phyloP scores from a whole-genome alignment of 2,888 invertebrate species.

The Mythimna loreyi region DNA sequence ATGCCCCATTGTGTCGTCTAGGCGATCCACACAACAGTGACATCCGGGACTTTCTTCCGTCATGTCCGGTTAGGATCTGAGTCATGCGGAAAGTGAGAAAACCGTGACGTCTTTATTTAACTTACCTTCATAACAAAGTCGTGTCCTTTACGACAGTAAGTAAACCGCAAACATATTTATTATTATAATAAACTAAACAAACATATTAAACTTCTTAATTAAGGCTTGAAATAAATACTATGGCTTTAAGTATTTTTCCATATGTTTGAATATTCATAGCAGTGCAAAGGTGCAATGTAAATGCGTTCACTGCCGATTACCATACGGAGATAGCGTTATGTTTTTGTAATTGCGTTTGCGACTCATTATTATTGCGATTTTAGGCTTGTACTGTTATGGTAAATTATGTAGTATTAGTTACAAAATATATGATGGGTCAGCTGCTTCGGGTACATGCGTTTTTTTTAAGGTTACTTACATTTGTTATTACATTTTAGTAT shows the following conservation, averaged over 20 bases:
- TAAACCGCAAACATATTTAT: neutral
- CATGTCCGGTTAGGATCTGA: no score
- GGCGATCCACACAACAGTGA: no score
- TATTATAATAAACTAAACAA: slow-evolving; percentile 11
- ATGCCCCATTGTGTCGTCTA: no score
- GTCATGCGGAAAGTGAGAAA: no score
- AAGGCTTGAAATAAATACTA: slow-evolving; percentile 29
- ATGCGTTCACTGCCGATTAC: slow-evolving; percentile 54
- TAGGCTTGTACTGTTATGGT: slow-evolving; percentile 29
- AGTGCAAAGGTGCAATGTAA: slow-evolving; percentile 58
- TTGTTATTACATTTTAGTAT: no score
- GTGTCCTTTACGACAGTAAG: neutral
- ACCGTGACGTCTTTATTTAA: no score
- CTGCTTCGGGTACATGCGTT: slow-evolving; percentile 14
- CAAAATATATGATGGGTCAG: slow-evolving; percentile 18
- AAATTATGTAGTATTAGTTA: slow-evolving; percentile 3
- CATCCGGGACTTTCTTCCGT: no score
- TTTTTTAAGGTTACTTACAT: no score
- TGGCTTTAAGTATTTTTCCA: slow-evolving; percentile 34
- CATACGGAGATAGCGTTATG: slow-evolving; percentile 53
- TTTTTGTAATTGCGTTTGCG: slow-evolving; percentile 47
- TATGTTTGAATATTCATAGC: slow-evolving; percentile 60
- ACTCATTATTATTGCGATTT: slow-evolving; percentile 42
- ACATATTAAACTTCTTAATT: slow-evolving; percentile 39
- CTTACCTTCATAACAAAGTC: no score